A percentile compares a stretch with the other conserved stretches of the same genome.
phyloP scores from a whole-genome alignment of 2,113 vertebrate species.

The Nettapus auritus region DNA sequence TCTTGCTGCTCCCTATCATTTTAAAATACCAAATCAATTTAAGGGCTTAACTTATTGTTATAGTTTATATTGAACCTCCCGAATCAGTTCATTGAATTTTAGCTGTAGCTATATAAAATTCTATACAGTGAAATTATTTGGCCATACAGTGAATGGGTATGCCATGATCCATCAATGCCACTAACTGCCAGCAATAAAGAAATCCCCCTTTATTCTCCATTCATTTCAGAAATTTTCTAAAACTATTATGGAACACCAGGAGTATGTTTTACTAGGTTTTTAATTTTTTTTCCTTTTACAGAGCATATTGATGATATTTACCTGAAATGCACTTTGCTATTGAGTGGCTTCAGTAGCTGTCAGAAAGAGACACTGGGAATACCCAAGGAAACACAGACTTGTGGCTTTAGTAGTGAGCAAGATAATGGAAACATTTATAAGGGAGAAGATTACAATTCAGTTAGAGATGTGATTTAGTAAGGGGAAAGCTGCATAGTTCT shows the following conservation, averaged over 20 bases:
- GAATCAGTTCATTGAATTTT: slow-evolving; percentile 83
- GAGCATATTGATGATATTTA: slow-evolving; percentile 23
- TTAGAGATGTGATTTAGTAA: slow-evolving; percentile 38
- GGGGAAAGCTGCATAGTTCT: neutral
- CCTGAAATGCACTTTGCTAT: neutral
- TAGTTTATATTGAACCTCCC: slow-evolving; percentile 79
- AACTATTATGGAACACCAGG: slow-evolving; percentile 59
- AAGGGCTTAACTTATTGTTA: slow-evolving; percentile 75
- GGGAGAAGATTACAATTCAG: slow-evolving; percentile 36
- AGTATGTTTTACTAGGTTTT: slow-evolving; percentile 23
- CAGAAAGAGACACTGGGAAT: slow-evolving; percentile 12
- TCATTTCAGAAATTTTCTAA: slow-evolving; percentile 67
- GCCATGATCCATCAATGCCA: slow-evolving; percentile 77
- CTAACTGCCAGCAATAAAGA: slow-evolving; percentile 67
- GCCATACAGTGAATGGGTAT: slow-evolving; percentile 55
- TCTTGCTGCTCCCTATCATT: slow-evolving; percentile 60
- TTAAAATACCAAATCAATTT: slow-evolving; percentile 76
- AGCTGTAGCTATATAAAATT: slow-evolving; percentile 78
- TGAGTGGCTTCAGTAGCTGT: neutral
- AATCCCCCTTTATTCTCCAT: slow-evolving; percentile 39
- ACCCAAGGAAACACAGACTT: neutral
- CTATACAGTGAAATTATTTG: slow-evolving; percentile 75
- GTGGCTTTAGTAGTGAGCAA: neutral
- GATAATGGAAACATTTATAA: slow-evolving; percentile 34
- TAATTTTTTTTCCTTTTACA: slow-evolving; percentile 62